phyloP scores from a whole-genome alignment of 2,888 invertebrate genomes.

The Nezara viridula region DNA sequence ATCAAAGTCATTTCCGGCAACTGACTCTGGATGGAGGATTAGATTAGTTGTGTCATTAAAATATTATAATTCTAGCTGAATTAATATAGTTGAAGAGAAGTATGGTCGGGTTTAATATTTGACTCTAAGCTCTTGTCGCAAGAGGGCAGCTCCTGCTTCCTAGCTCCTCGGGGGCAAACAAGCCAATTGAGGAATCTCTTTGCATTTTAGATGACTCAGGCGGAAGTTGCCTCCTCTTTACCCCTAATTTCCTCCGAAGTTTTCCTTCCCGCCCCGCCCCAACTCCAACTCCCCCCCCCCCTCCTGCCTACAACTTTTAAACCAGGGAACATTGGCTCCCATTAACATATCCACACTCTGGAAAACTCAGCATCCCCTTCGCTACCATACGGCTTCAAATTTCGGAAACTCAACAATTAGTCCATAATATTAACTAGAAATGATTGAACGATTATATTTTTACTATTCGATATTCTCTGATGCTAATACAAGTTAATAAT shows the following conservation, averaged over 20 bases:
- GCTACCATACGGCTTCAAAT: neutral
- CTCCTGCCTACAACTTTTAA: constrained; percentile 46
- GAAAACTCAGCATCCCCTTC: neutral
- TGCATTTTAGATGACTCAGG: constrained; percentile 55
- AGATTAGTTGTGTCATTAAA: no score
- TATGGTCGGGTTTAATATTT: constrained; percentile 10
- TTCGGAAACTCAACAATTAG: constrained; percentile 1
- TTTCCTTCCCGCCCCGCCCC: constrained; percentile 36
- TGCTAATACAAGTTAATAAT: no score
- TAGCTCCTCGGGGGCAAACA: constrained; percentile 21
- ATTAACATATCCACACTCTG: constrained; percentile 56
- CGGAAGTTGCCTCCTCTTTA: constrained; percentile 35
- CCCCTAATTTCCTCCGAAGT: constrained; percentile 33
- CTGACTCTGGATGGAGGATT: no score
- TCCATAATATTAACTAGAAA: neutral
- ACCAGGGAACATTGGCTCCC: constrained; percentile 51
- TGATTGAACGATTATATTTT: neutral
- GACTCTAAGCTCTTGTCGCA: neutral
- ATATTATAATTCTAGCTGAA: no score
- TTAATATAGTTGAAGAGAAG: neutral
- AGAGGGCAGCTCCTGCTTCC: no score
- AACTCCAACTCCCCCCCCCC: neutral
- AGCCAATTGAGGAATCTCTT: constrained; percentile 54
- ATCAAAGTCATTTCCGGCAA: no score
- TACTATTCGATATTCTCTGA: neutral